Conservation (phyloP, 1,140 invertebrate species). For the Tetragonula clypearis region DNA sequence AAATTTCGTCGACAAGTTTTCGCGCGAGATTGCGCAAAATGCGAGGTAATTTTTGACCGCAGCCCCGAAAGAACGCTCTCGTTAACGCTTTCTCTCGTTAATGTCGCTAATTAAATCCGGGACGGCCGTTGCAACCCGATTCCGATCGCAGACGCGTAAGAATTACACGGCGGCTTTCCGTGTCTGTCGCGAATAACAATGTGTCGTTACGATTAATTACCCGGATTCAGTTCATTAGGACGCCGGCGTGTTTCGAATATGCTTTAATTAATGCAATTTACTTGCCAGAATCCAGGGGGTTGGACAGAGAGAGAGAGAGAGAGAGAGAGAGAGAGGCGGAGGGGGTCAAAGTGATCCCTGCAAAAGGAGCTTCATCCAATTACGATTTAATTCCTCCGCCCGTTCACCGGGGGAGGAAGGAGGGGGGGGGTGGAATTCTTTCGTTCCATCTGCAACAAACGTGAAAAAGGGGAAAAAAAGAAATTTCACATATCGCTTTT, state of each 20-base stretch:
- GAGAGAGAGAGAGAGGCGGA: too few species aligned
- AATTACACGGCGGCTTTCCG: slow-evolving; percentile 28
- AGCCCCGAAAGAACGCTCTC: background rate
- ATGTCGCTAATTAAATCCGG: slow-evolving; percentile 30
- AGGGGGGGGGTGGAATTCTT: background rate
- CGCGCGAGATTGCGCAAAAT: too few species aligned
- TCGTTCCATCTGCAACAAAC: slow-evolving; percentile 17
- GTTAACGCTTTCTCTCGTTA: slow-evolving; percentile 21
- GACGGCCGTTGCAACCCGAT: slow-evolving; percentile 3
- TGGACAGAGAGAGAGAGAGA: background rate
- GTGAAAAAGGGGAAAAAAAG: background rate
- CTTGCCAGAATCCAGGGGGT: background rate
- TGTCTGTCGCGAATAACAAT: slow-evolving; percentile 31
- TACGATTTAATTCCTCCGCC: slow-evolving; percentile 9
- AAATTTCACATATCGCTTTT: background rate
- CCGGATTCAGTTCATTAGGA: slow-evolving; percentile 44
- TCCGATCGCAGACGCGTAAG: slow-evolving; percentile 36
- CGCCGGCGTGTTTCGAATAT: slow-evolving; percentile 24
- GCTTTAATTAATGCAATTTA: slow-evolving; percentile 46
- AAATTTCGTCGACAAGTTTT: background rate
- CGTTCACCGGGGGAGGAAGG: background rate
- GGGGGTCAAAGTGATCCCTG: background rate
- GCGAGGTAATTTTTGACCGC: background rate
- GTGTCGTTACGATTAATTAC: slow-evolving; percentile 45
- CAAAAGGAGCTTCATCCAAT: slow-evolving; percentile 31